Evolutionary conservation across 1,140 invertebrate species (phyloP), one percentile per base, ranked within the genome.

Genomic region (Drosophila orosa): DNA sequence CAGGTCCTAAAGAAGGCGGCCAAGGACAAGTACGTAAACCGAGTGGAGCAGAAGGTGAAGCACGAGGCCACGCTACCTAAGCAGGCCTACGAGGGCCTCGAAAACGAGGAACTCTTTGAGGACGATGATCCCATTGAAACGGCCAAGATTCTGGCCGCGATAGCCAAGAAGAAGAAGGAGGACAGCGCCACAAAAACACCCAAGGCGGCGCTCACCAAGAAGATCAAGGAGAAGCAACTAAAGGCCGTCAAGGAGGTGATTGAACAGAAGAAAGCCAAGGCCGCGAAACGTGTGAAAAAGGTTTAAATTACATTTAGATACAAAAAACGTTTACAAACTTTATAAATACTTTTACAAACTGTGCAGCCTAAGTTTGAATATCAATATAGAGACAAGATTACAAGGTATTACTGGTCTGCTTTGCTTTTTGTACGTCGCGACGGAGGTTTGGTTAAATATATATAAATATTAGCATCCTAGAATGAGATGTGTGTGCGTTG

Each of bases 1-100:
- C 94, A 95, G 92, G 93, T 94, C 31, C 80, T 97, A 5, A 95
- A 94, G 50, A 94, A 95, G 83, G 93, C 94, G 62, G 95, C 95
- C 69, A 95, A 95, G 72, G 93, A 94, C 54, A 97, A 97, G 91
- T 98, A 98, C 91, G 93, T 95, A 22, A 95, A 96, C 63, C 94
- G 95, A 75, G 92, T 98, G 35, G 94, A 97, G 75, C 95, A 96
- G 74, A 98, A 98, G 92, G 93, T 95, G 25, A 92, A 94, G n/a
- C 94, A 94, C 79, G 94, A 95, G 83, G 94, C 94, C 5, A 95
- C 94, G 9, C 95, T 94, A 80, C 96, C 96, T 5, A 94, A 95
- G 76, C 93, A 94, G 58, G 94, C 95, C 2, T 97, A 97, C 80
- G 90, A 94, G 13, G 76, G 94, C 3, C 93, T 95, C 82, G 90